Conservation (phyloP, 2,113 vertebrate genomes). For the Myrmophylax atrothorax region DNA sequence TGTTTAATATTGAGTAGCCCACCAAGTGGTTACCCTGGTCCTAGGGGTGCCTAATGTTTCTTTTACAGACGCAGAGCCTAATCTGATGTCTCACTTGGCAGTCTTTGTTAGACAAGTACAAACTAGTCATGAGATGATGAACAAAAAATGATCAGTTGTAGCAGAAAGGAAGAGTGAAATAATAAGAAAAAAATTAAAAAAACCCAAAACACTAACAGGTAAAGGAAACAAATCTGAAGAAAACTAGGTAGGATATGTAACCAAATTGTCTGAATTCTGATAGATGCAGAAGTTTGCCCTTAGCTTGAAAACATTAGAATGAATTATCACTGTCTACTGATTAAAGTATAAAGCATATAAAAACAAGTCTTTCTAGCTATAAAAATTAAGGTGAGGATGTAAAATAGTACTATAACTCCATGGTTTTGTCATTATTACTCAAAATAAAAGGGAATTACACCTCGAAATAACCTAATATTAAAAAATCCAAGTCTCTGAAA, state of each 20-base stretch:
- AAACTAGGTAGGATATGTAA: neutral
- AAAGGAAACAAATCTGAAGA: neutral
- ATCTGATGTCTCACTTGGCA: neutral
- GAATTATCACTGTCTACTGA: neutral
- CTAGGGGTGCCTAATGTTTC: neutral
- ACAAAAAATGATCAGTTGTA: neutral
- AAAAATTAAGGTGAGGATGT: neutral
- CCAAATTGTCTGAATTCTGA: neutral
- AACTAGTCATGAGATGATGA: neutral
- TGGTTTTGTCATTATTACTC: neutral
- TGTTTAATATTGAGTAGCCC: neutral
- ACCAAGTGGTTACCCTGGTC: neutral
- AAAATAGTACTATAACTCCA: neutral
- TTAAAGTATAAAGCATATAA: neutral
- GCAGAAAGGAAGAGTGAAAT: neutral
- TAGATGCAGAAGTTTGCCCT: neutral
- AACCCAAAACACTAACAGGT: neutral
- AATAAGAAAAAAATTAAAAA: neutral
- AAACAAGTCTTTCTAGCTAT: neutral
- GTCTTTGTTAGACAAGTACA: neutral
- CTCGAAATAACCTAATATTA: neutral
- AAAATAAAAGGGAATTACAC: neutral
- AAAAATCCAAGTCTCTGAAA: neutral
- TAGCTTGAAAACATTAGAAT: neutral
- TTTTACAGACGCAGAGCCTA: neutral